Evolutionary conservation across 2,113 vertebrate species (phyloP).

Genomic region (Hymenochirus boettgeri): DNA sequence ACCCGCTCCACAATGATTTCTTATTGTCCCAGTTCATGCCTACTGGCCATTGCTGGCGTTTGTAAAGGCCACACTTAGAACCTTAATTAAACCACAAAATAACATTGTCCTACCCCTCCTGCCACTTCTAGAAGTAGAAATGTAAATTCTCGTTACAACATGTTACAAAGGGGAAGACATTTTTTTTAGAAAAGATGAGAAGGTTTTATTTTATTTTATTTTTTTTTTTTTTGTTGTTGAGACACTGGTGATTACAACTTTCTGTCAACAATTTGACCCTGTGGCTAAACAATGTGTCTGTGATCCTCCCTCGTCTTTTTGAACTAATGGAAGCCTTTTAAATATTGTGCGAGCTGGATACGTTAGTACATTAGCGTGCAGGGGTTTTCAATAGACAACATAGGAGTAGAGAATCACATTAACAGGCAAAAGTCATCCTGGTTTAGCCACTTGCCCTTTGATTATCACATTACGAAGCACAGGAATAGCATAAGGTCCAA

Average conservation of each 20-base stretch:
- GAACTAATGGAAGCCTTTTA: slow-evolving; percentile 29
- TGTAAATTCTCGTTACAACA: slow-evolving; percentile 42
- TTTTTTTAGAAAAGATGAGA: slow-evolving; percentile 41
- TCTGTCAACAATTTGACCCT: slow-evolving; percentile 41
- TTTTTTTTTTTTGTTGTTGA: no score
- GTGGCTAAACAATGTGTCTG: slow-evolving; percentile 30
- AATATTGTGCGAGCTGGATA: slow-evolving; percentile 5
- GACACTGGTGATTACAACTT: slow-evolving; percentile 43
- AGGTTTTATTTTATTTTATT: no score
- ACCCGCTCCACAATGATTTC: neutral
- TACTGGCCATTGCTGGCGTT: slow-evolving; percentile 21
- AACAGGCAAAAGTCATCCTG: no score
- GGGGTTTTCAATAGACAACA: no score
- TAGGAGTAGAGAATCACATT: no score
- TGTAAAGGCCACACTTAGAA: slow-evolving; percentile 27
- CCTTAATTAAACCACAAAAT: slow-evolving; percentile 39
- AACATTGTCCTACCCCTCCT: slow-evolving; percentile 32
- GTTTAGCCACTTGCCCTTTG: no score
- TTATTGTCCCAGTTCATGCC: neutral
- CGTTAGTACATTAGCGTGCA: no score
- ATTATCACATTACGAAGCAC: no score
- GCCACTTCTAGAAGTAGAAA: slow-evolving; percentile 22
- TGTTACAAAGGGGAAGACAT: slow-evolving; percentile 36
- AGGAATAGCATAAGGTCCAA: no score
- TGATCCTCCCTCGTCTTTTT: slow-evolving; percentile 39